Percentiles rank a stretch among this genome's conserved stretches.
phyloP scores from a whole-genome alignment of 1,140 invertebrate genomes.

The Lordiphosa stackelbergi region DNA sequence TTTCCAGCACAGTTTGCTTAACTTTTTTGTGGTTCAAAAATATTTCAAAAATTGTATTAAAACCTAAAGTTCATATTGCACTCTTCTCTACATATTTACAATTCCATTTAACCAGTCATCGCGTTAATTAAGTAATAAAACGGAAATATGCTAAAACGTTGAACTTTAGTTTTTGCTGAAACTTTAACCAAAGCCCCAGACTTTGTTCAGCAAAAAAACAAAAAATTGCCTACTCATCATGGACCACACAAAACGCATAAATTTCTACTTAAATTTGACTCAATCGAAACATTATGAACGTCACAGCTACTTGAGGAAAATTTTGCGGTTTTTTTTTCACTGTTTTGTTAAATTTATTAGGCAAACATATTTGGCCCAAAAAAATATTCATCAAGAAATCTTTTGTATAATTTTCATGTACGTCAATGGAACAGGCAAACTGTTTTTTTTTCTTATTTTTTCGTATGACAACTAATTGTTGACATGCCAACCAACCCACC shows the following conservation, averaged over 20 bases:
- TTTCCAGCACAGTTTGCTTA: too few relatives aligned
- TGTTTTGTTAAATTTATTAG: neutral
- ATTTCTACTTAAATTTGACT: neutral
- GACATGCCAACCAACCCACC: slow-evolving; percentile 24
- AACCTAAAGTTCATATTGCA: too few relatives aligned
- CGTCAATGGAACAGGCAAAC: slow-evolving; percentile 24
- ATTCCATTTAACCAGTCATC: too few relatives aligned
- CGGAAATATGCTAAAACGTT: too few relatives aligned
- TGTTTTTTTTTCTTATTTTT: too few relatives aligned
- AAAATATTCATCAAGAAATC: neutral
- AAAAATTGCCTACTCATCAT: slow-evolving; percentile 16
- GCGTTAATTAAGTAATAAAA: too few relatives aligned
- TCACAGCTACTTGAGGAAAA: too few relatives aligned
- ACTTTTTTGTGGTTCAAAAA: too few relatives aligned
- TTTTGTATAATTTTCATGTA: neutral
- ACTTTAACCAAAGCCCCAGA: neutral
- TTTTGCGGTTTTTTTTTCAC: neutral
- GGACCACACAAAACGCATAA: neutral
- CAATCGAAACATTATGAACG: neutral
- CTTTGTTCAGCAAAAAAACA: neutral
- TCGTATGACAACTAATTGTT: slow-evolving; percentile 36
- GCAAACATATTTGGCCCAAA: slow-evolving; percentile 22
- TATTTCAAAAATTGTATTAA: too few relatives aligned
- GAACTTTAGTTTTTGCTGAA: too few relatives aligned
- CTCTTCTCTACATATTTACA: too few relatives aligned